These are phyloP conservation scores for Amblyjoppa proteus DNA, from an alignment of 2,888 invertebrate genomes.

Conservation along the genomic window DNA sequence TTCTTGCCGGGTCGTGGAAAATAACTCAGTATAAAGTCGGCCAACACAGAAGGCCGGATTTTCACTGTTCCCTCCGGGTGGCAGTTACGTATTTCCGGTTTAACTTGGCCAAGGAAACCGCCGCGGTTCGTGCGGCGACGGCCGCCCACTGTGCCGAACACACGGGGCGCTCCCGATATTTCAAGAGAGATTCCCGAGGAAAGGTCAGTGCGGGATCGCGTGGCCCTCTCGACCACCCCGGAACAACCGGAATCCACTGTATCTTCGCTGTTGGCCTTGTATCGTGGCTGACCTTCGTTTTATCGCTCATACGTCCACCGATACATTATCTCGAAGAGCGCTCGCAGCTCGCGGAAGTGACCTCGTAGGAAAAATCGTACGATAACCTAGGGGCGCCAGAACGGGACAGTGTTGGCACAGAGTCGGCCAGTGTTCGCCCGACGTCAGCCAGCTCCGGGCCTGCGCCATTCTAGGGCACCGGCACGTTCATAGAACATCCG, in stretches of 20 bases:
- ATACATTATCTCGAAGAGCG: not conserved
- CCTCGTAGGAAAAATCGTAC: constrained; percentile 3
- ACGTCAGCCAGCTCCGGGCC: too few species aligned
- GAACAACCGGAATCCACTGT: constrained; percentile 22
- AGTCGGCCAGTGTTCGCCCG: too few species aligned
- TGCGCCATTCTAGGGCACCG: too few species aligned
- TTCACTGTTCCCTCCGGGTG: constrained; percentile 31
- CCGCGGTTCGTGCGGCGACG: constrained; percentile 52
- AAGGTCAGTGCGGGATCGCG: constrained; percentile 58
- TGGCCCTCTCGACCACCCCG: constrained; percentile 16
- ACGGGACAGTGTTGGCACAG: not conserved
- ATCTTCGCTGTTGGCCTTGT: constrained; percentile 32
- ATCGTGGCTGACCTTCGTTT: constrained; percentile 50
- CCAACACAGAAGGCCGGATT: constrained; percentile 33
- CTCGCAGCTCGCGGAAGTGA: not conserved
- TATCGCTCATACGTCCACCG: not conserved
- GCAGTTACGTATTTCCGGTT: constrained; percentile 56
- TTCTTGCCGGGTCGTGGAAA: constrained; percentile 36
- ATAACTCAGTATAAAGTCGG: constrained; percentile 56
- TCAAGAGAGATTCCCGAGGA: constrained; percentile 41
- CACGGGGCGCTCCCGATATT: constrained; percentile 35
- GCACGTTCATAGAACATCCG: too few species aligned
- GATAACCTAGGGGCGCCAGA: not conserved
- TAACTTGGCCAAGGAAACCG: constrained; percentile 64
- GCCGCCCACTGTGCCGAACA: constrained; percentile 57